phyloP scores from a whole-genome alignment of 2,797 vertebrate genomes.

The Lophius americanus region DNA sequence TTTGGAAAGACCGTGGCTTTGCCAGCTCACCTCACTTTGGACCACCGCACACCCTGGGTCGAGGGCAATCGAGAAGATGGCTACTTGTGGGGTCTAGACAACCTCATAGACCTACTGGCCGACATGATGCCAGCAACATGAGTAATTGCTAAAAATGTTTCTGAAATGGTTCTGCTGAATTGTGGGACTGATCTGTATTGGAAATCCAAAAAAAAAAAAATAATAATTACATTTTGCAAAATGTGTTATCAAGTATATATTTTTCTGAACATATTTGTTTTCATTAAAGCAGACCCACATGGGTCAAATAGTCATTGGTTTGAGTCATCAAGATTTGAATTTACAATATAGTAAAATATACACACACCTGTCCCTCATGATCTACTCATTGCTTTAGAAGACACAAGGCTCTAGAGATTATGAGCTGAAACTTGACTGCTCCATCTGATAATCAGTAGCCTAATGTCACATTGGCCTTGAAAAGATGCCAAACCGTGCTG shows the following conservation, averaged over 20 bases:
- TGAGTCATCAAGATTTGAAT: no score
- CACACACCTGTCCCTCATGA: neutral
- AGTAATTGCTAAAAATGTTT: conserved; percentile 21
- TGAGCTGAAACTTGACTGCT: conserved; percentile 3
- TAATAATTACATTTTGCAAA: neutral
- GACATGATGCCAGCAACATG: conserved; percentile 63
- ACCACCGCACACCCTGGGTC: conserved; percentile 86
- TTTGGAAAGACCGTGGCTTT: conserved; percentile 86
- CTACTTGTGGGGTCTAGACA: conserved; percentile 89
- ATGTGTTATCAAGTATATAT: neutral
- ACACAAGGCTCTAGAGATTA: conserved; percentile 14
- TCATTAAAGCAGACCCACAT: neutral
- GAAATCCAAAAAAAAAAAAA: conserved; percentile 3
- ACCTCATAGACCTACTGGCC: conserved; percentile 81
- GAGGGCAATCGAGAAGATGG: conserved; percentile 89
- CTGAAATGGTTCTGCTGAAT: conserved; percentile 17
- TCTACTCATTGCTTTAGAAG: conserved; percentile 35
- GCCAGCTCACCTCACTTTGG: conserved; percentile 74
- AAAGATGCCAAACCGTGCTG: conserved; percentile 32
- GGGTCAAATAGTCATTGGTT: neutral
- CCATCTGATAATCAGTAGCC: conserved; percentile 18
- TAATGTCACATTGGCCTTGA: conserved; percentile 41
- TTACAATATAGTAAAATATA: neutral
- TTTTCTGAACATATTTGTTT: conserved; percentile 6
- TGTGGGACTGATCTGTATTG: neutral